A percentile compares a stretch with the other conserved stretches of the same genome.
Conservation (phyloP, 2,888 invertebrate genomes). For the Idaea dimidiata region DNA sequence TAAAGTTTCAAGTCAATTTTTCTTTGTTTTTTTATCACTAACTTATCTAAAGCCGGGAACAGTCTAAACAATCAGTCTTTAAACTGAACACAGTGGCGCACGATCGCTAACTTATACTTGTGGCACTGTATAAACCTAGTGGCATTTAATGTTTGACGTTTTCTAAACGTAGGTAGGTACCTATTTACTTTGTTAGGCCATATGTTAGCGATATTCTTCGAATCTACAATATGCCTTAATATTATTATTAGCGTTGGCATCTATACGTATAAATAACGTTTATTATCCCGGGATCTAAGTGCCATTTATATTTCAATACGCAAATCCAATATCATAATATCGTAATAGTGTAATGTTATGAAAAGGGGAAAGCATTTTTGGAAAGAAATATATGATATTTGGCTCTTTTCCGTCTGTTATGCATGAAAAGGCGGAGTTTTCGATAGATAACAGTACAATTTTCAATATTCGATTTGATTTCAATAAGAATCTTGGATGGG, state of each 20-base stretch:
- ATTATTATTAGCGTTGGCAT: not conserved
- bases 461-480: slow-evolving; percentile 45
- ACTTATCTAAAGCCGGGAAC: no score
- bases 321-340: not conserved
- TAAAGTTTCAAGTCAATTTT: no score
- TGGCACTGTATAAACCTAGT: not conserved
- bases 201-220: not conserved
- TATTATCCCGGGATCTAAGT: not conserved
- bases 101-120: no score
- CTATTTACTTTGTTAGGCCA: not conserved
- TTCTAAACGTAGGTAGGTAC: not conserved
- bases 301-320: not conserved
- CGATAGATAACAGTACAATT: slow-evolving; percentile 32
- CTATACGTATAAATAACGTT: not conserved
- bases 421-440: slow-evolving; percentile 24
- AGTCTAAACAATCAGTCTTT: no score
- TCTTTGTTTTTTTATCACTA: no score
- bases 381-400: not conserved
- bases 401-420: slow-evolving; percentile 11
- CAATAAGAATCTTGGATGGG: slow-evolving; percentile 33
- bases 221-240: not conserved
- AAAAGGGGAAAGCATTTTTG: not conserved
- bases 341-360: not conserved
- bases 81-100: no score
- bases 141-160: not conserved